These are phyloP conservation scores for Damaliscus lunatus DNA, from an alignment of 2,113 vertebrate genomes.

Conservation along the genomic window DNA sequence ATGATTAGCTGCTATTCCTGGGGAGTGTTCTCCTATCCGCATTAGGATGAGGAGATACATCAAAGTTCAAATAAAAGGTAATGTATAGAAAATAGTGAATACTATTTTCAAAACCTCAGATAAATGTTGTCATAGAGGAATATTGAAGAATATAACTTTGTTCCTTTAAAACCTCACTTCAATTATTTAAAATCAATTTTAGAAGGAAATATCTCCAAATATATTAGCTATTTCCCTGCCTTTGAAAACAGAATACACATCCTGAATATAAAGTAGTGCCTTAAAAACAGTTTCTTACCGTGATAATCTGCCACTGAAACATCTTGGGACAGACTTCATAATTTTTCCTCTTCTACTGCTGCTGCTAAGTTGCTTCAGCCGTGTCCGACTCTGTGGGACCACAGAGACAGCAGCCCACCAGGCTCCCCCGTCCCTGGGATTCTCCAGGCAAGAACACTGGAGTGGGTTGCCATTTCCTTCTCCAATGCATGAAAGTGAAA, in stretches of 20 bases:
- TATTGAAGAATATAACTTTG: background rate
- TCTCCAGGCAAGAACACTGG: too few species aligned
- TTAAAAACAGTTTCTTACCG: background rate
- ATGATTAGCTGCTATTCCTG: background rate
- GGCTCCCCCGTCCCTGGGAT: too few species aligned
- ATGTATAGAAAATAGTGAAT: background rate
- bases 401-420: too few species aligned
- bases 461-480: too few species aligned
- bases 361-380: too few species aligned
- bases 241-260: background rate
- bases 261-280: background rate
- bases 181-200: conserved; percentile 9
- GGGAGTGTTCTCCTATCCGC: background rate
- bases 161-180: background rate
- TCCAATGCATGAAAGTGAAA: too few species aligned
- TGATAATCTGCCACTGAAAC: background rate
- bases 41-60: background rate
- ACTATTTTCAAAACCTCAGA: background rate
- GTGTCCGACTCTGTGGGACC: too few species aligned
- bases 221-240: background rate
- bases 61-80: background rate
- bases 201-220: background rate
- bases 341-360: background rate
- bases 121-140: background rate
- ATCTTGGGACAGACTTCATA: background rate